Conservation (phyloP, 2,113 vertebrate genomes). For the Nycticorax nycticorax region DNA sequence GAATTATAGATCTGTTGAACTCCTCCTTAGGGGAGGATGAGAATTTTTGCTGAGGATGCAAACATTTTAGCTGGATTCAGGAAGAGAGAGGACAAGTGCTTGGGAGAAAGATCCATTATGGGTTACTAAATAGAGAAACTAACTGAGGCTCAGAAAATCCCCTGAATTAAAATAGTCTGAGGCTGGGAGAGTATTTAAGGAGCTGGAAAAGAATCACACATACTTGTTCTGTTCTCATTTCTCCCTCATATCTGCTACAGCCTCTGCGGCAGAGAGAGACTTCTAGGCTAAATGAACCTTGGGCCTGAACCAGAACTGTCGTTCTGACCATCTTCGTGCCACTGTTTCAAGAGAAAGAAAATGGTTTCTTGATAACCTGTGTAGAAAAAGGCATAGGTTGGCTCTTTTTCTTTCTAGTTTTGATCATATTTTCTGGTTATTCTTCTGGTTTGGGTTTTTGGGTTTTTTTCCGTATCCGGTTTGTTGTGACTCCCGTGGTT, state of each 20-base stretch:
- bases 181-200: background rate
- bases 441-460: background rate
- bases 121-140: background rate
- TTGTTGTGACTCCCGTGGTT: background rate
- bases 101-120: background rate
- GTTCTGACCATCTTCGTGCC: background rate
- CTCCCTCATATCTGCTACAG: background rate
- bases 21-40: background rate
- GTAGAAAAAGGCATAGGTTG: background rate
- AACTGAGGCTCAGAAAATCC: background rate
- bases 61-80: background rate
- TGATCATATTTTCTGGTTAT: background rate
- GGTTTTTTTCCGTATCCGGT: background rate
- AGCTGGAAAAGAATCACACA: background rate
- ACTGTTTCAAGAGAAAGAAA: background rate
- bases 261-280: background rate
- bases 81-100: background rate
- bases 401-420: background rate
- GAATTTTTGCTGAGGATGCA: background rate
- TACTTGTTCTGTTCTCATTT: background rate
- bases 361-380: background rate
- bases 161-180: background rate
- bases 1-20: background rate
- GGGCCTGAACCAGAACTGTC: background rate
- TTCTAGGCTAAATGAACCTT: background rate